Evolutionary conservation across 2,113 vertebrate species (phyloP), one percentile per base, ranked within the genome.

Genomic region (Salvelinus fontinalis): DNA sequence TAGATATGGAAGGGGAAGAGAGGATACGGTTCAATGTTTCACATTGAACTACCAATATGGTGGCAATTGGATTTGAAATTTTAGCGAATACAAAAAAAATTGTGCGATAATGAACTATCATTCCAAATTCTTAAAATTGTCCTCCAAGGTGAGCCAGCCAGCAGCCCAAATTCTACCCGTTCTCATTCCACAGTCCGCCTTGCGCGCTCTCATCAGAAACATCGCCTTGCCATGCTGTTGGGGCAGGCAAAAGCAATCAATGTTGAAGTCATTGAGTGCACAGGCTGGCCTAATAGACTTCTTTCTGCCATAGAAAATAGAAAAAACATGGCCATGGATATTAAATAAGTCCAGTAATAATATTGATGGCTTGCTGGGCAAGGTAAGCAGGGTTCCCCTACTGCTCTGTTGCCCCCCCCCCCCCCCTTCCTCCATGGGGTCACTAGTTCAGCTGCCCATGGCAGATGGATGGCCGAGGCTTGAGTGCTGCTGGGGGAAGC

Each of bases 321-420:
- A 84, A 67, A 70, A 83, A 78, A 75, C 69, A 76, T 71, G 78
- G 77, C 76, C 67, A 68, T 78, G 79, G 71, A 86, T 86, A 89
- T 91, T 90, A 86, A 90, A 91, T 85, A 87, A 87, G 75, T 79
- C 73, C 16, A 5, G 12, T 54, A 39, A 71, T 88, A 85, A 92
- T 90, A 84, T 89, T 84, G 85, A 84, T 86, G 82, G 76, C 51
- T 54, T 14, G 80, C 65, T 70, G 83, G 84, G 78, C 81, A 82
- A 78, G 75, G 81, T 75, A 83, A 79, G 85, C 80, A 80, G 83
- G 85, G 86, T 76, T 81, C 68, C 85, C 87, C 39, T 44, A 44
- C 39, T 44, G 39, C 39, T 44, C 39, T 12, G 39, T 44, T 44
- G 0, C 85, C 87, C 67, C 22, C 59, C 69, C 73, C 80, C 80